Base-by-base conservation (phyloP, 53 echinoderm and acorn worm genomes). In the Echinometra lucunter region DNA sequence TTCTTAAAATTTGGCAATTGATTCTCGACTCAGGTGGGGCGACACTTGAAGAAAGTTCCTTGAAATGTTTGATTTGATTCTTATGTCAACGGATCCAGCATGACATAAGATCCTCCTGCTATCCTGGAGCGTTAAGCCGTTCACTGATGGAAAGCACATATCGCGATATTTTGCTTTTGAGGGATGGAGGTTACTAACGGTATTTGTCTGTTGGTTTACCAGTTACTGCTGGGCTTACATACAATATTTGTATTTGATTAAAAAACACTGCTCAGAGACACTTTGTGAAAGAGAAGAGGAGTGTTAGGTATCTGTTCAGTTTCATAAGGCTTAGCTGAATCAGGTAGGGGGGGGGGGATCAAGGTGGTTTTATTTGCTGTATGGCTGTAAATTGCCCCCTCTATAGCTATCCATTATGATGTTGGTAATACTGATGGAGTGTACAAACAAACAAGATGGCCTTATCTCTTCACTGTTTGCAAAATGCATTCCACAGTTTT, bases 211-310 rank as follows among this genome's bases (percentile, higher is more conserved):
- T 5, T 4, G 66, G 90, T 66, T 90, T 58, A 58, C 58, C 57
- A 35, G 19, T 56, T 57, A 18, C 35, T 35, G 10, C 35, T 35
- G 10, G 78, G 42, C 78, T 40, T 78, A 37, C 63, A 90, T 17
- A 66, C 90, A 90, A 90, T 90, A 90, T 90, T 90, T 90, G 90
- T 90, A 90, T 90, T 90, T 90, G 90, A 90, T 90, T 90, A 4
- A 66, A 90, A 90, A 90, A 90, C 90, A 90, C 90, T 45, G 4
- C 78, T 78, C 78, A 12, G 42, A 78, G 38, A 38, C 78, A 42
- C 42, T 35, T 2, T 30, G 17, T 0, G 9, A 3, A 78, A 78
- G 23, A 42, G 78, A 18, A 40, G 78, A 78, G 78, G 21, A 23
- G 42, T 40, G 78, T 78, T 38, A 23, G 28, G 72, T 72, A 28